Percentiles rank a stretch among this genome's conserved stretches.
phyloP scores from a whole-genome alignment of 2,113 vertebrate genomes.

The Rattus rattus region DNA sequence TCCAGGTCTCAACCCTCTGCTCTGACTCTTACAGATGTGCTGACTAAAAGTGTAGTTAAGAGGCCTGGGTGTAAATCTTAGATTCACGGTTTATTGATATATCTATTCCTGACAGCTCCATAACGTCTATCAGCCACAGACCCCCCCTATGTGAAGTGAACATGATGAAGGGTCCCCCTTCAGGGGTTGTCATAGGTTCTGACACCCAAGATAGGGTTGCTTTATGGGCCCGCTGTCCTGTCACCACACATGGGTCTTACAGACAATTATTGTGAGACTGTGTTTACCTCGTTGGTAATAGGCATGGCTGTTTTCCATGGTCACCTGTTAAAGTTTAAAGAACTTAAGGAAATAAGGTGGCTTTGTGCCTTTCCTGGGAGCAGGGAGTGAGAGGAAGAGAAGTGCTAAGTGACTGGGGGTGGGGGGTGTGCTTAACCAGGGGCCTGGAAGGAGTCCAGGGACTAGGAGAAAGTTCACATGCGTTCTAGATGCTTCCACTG shows the following conservation, averaged over 20 bases:
- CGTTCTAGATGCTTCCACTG: not conserved
- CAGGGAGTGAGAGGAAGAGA: not conserved
- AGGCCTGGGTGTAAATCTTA: not conserved
- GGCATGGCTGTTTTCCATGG: not conserved
- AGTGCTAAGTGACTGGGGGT: too few species aligned
- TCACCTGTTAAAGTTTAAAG: not conserved
- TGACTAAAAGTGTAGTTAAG: not conserved
- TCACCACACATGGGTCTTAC: rapidly evolving
- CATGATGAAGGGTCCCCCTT: not conserved
- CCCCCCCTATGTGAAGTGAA: not conserved
- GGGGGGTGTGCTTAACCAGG: too few species aligned
- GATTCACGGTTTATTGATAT: not conserved
- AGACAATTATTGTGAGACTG: not conserved
- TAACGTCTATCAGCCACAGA: not conserved
- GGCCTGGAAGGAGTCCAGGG: not conserved
- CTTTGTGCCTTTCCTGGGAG: not conserved
- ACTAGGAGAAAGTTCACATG: not conserved
- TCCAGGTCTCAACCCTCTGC: not conserved
- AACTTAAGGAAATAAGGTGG: not conserved
- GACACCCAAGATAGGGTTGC: rapidly evolving
- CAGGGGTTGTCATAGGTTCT: not conserved
- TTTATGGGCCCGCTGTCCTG: not conserved
- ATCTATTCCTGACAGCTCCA: too few species aligned
- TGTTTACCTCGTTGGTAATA: not conserved
- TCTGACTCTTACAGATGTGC: not conserved